Percentiles rank a stretch among this genome's conserved stretches.
phyloP scores from a whole-genome alignment of 2,113 vertebrate genomes.

The Crotalus helleri region DNA sequence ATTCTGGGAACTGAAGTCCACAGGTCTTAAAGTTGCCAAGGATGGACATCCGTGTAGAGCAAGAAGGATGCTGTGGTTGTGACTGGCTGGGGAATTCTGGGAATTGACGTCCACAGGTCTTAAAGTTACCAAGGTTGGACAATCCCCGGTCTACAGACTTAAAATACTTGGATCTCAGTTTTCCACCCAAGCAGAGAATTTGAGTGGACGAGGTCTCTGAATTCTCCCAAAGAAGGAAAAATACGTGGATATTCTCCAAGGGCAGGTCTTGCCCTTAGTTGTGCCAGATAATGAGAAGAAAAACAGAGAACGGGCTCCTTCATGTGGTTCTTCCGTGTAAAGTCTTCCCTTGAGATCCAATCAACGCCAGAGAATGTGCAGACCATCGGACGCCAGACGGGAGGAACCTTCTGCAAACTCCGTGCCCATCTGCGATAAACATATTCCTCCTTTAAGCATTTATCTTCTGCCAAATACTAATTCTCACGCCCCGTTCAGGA shows the following conservation, averaged over 20 bases:
- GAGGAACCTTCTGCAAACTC: no score
- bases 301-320: not conserved
- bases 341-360: not conserved
- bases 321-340: not conserved
- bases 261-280: not conserved
- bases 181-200: not conserved
- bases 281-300: not conserved
- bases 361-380: no score
- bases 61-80: no score
- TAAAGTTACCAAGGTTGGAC: no score
- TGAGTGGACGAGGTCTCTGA: not conserved
- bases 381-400: no score
- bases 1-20: no score
- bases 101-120: no score
- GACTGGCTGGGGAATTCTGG: no score
- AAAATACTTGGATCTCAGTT: not conserved
- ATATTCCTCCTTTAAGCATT: not conserved
- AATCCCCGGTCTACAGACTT: not conserved
- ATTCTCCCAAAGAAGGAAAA: not conserved
- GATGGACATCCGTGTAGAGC: no score
- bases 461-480: not conserved
- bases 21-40: no score
- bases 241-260: not conserved
- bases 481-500: not conserved
- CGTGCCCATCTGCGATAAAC: not conserved